phyloP scores from a whole-genome alignment of 2,113 vertebrate species.

The Pyrgilauda ruficollis region DNA sequence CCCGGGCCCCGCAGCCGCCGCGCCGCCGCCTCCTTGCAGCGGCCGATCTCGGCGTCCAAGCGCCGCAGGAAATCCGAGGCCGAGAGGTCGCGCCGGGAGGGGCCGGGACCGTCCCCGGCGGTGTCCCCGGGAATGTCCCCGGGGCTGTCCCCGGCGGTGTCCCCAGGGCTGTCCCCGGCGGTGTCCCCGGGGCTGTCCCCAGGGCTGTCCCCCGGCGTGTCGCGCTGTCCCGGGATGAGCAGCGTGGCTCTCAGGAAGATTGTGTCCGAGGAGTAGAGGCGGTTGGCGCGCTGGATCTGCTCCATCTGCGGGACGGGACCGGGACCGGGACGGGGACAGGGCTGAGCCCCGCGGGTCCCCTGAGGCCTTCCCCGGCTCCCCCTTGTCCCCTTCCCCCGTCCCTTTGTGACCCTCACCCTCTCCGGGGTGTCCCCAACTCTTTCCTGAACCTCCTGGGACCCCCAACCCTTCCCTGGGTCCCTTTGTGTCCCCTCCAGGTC shows the following conservation, averaged over 20 bases:
- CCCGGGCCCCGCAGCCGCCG: slow-evolving; percentile 68
- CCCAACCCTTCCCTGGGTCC: no score
- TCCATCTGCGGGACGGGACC: slow-evolving; percentile 78
- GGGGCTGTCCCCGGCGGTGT: not conserved
- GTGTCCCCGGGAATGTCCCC: not conserved
- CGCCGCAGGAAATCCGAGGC: slow-evolving; percentile 84
- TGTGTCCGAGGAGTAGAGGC: slow-evolving; percentile 91
- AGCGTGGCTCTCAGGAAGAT: slow-evolving; percentile 89
- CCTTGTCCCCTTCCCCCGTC: not conserved
- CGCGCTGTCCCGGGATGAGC: slow-evolving; percentile 76
- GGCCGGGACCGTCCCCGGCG: not conserved
- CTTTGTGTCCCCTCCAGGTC: no score
- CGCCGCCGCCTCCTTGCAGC: slow-evolving; percentile 82
- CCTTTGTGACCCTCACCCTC: not conserved
- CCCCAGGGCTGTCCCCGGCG: not conserved
- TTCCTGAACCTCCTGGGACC: not conserved
- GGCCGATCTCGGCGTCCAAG: slow-evolving; percentile 83
- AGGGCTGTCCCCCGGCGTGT: not conserved
- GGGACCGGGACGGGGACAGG: no score
- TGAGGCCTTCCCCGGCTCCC: no score
- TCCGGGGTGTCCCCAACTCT: not conserved
- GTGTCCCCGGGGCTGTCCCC: not conserved
- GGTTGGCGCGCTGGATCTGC: slow-evolving; percentile 90
- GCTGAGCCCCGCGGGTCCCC: no score
- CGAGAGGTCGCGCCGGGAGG: slow-evolving; percentile 71